A percentile compares a stretch with the other conserved stretches of the same genome.
Evolutionary conservation across 1,140 invertebrate species (phyloP).

Genomic region (Musca vetustissima): DNA sequence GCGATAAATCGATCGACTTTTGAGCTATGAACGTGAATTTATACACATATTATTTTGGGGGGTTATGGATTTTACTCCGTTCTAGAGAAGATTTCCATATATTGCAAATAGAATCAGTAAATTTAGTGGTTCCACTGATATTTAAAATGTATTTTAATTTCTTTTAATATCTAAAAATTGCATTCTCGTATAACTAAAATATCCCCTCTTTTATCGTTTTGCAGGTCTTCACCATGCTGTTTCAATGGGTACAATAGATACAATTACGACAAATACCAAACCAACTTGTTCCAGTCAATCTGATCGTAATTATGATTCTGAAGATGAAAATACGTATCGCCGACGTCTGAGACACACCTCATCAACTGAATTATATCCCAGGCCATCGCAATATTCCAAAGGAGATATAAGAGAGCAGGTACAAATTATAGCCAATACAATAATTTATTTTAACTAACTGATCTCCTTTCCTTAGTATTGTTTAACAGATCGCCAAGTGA

Average conservation of each 20-base stretch:
- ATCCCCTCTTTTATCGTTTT: not conserved
- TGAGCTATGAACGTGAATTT: too few relatives aligned
- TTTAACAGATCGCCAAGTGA: slow-evolving; percentile 85
- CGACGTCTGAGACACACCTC: slow-evolving; percentile 60
- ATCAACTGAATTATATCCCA: slow-evolving; percentile 57
- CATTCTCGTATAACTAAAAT: too few relatives aligned
- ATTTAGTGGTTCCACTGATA: too few relatives aligned
- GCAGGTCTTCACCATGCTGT: slow-evolving; percentile 56
- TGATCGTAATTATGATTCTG: slow-evolving; percentile 68
- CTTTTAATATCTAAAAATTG: too few relatives aligned
- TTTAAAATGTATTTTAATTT: too few relatives aligned
- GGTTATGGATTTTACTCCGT: too few relatives aligned
- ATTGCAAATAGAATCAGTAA: too few relatives aligned
- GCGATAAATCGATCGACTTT: too few relatives aligned
- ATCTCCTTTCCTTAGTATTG: slow-evolving; percentile 70
- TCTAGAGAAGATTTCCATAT: too few relatives aligned
- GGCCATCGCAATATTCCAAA: slow-evolving; percentile 79
- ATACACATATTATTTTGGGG: too few relatives aligned
- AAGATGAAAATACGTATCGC: slow-evolving; percentile 68
- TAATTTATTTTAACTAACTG: not conserved
- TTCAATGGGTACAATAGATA: slow-evolving; percentile 57
- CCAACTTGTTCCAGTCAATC: slow-evolving; percentile 66
- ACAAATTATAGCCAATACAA: not conserved
- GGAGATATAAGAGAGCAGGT: slow-evolving; percentile 77
- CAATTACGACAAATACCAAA: slow-evolving; percentile 55